A percentile compares a stretch with the other conserved stretches of the same genome.
Evolutionary conservation across 2,888 invertebrate species (phyloP).

Genomic region (Drosophila ezoana): DNA sequence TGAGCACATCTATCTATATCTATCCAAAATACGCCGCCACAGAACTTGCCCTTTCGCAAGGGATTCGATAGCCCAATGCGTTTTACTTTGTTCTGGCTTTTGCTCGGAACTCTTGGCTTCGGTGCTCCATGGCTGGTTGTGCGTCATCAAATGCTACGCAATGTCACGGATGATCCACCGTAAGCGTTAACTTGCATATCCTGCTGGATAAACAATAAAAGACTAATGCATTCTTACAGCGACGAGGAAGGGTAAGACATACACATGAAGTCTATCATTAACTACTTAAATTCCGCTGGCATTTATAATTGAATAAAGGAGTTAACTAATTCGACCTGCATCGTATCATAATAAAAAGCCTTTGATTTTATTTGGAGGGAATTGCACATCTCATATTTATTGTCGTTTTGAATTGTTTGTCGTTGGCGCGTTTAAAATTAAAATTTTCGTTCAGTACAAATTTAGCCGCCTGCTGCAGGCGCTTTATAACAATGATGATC

Average conservation of each 20-base stretch:
- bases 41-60: slow-evolving; percentile 67
- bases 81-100: slow-evolving; percentile 61
- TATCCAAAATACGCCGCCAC: not conserved
- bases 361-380: slow-evolving; percentile 1
- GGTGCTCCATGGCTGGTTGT: slow-evolving; percentile 73
- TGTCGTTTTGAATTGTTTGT: slow-evolving; percentile 50
- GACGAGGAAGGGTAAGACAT: slow-evolving; percentile 4
- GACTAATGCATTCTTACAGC: not conserved
- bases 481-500: slow-evolving; percentile 41
- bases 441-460: slow-evolving; percentile 45
- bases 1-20: not conserved
- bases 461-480: slow-evolving; percentile 29
- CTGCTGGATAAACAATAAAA: not conserved
- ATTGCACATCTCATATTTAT: slow-evolving; percentile 63
- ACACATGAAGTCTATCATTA: not conserved
- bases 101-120: slow-evolving; percentile 66
- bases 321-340: not conserved
- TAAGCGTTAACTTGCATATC: slow-evolving; percentile 19
- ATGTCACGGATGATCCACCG: slow-evolving; percentile 7
- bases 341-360: slow-evolving; percentile 3
- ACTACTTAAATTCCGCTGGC: not conserved
- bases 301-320: not conserved
- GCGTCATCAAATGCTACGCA: slow-evolving; percentile 68
- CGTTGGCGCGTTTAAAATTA: slow-evolving; percentile 31
- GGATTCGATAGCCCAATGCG: slow-evolving; percentile 66